phyloP scores from a whole-genome alignment of 2,797 vertebrate genomes.

The Sebastes iracundus region DNA sequence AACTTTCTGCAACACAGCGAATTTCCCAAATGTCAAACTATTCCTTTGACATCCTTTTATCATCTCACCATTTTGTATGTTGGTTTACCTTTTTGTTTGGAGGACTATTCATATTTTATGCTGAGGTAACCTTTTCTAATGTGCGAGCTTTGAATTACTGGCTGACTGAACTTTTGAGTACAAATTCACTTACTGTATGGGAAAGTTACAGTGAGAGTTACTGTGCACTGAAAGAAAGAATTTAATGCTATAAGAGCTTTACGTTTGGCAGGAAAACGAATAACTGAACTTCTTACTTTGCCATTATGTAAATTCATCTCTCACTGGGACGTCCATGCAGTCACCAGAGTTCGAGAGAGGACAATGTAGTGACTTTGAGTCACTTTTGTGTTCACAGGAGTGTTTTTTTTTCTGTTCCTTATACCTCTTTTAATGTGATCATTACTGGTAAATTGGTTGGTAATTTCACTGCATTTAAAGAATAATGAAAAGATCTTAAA shows the following conservation, averaged over 20 bases:
- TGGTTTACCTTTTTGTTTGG: neutral
- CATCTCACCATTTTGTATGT: neutral
- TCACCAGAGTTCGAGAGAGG: constrained; percentile 6
- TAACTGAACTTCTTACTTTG: neutral
- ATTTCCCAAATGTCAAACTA: neutral
- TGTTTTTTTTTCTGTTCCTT: neutral
- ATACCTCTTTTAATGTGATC: neutral
- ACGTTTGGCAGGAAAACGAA: neutral
- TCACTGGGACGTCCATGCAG: neutral
- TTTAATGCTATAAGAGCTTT: neutral
- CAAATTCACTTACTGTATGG: neutral
- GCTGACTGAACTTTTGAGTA: neutral
- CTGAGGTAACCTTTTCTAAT: neutral
- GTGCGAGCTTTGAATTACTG: neutral
- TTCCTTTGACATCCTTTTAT: neutral
- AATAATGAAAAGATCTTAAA: neutral
- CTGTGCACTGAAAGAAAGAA: neutral
- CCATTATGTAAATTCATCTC: constrained; percentile 29
- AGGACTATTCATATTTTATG: neutral
- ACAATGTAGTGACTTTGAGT: neutral
- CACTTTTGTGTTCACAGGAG: neutral
- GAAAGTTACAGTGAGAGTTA: neutral
- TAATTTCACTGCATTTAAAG: constrained; percentile 4
- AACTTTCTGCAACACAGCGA: neutral
- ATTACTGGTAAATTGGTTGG: neutral